These are phyloP conservation scores for Archips xylosteana DNA, from an alignment of 2,888 invertebrate genomes.

Conservation along the genomic window DNA sequence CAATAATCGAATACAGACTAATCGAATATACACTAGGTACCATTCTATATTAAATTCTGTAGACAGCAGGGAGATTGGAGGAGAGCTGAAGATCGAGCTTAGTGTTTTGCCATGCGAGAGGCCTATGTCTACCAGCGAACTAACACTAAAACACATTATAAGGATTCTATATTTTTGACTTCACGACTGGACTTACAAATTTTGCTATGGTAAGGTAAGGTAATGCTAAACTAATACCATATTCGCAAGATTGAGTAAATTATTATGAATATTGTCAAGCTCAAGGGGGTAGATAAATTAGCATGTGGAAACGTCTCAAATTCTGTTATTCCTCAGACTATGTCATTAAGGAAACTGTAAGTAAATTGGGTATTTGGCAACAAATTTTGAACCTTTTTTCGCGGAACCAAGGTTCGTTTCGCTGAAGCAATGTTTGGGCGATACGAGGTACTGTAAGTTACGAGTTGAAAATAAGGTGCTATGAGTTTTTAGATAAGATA, in stretches of 20 bases:
- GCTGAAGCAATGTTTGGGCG: neutral
- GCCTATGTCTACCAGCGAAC: no score
- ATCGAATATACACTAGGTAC: no score
- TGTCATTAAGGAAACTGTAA: neutral
- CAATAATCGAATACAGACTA: no score
- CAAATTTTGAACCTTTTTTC: neutral
- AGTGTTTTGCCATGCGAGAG: no score
- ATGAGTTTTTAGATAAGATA: conserved; percentile 2
- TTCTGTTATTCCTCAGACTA: neutral
- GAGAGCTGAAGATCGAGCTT: no score
- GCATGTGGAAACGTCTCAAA: neutral
- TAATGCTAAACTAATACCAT: neutral
- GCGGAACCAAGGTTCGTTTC: neutral
- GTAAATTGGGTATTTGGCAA: neutral
- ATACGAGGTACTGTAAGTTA: neutral
- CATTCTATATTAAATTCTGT: no score
- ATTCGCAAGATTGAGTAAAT: neutral
- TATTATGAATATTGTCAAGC: neutral
- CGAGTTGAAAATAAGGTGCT: neutral
- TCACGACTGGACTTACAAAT: no score
- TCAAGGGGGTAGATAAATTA: neutral
- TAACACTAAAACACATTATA: no score
- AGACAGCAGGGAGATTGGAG: no score
- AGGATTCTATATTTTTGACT: no score
- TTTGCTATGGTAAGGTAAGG: neutral